These are phyloP conservation scores for Oreohelix idahoensis DNA, from an alignment of 1,140 invertebrate genomes.

Conservation along the genomic window DNA sequence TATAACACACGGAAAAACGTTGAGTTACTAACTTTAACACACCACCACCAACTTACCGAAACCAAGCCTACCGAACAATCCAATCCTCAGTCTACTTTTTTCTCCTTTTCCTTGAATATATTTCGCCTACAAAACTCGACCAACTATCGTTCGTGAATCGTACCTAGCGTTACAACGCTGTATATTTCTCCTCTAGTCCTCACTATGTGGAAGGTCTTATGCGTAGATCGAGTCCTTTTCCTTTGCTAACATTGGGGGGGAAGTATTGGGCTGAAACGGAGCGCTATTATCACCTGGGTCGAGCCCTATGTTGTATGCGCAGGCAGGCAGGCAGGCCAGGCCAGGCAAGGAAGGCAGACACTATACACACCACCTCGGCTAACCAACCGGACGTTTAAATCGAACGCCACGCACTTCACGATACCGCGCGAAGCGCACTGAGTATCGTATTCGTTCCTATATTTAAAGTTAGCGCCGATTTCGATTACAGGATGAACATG, in stretches of 20 bases:
- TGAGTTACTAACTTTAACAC: not conserved
- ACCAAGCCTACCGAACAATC: not conserved
- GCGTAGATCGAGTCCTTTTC: not conserved
- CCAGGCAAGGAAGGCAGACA: not conserved
- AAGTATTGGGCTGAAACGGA: conserved; percentile 38
- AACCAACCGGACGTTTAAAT: not conserved
- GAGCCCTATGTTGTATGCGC: conserved; percentile 19
- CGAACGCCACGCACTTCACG: not conserved
- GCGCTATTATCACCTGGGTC: conserved; percentile 38
- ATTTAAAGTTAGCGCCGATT: no score
- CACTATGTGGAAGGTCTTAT: not conserved
- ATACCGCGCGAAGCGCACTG: not conserved
- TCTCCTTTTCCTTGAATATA: not conserved
- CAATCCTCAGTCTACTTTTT: not conserved
- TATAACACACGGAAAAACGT: not conserved
- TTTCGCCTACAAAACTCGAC: not conserved
- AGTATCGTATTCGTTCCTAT: no score
- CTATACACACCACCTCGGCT: not conserved
- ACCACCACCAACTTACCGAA: not conserved
- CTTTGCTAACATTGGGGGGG: conserved; percentile 6
- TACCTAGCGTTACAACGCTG: not conserved
- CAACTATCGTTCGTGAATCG: not conserved
- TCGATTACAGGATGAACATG: no score
- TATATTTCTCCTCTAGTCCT: not conserved
- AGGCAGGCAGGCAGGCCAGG: conserved; percentile 30